phyloP scores from a whole-genome alignment of 2,797 vertebrate genomes.

The Peromyscus nudipes region DNA sequence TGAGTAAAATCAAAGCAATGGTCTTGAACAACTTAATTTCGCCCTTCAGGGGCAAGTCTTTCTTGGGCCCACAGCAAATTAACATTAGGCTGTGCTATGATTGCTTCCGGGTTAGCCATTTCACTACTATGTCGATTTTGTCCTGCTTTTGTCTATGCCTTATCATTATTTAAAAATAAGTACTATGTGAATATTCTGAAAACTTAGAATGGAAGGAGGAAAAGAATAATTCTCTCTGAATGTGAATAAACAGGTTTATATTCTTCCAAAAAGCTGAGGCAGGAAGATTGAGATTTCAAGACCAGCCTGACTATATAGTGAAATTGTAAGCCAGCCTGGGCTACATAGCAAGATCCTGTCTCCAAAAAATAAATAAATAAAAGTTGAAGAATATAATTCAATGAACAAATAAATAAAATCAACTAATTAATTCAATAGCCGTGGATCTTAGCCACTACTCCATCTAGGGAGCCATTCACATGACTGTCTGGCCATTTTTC shows the following conservation, averaged over 20 bases:
- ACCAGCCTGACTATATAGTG: neutral
- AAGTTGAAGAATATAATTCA: neutral
- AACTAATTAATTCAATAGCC: neutral
- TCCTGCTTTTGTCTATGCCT: neutral
- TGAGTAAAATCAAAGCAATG: slow-evolving; percentile 88
- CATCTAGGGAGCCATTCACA: neutral
- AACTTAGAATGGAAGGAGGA: slow-evolving; percentile 1
- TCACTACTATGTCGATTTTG: slow-evolving; percentile 62
- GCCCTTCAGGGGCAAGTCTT: slow-evolving; percentile 85
- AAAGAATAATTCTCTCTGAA: neutral
- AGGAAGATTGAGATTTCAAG: neutral
- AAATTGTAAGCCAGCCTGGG: neutral
- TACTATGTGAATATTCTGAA: neutral
- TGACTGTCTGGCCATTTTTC: neutral
- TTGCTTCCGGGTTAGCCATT: slow-evolving; percentile 83
- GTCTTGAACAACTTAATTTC: slow-evolving; percentile 87
- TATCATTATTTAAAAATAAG: slow-evolving; percentile 68
- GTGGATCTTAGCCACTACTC: neutral
- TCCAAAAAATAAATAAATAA: neutral
- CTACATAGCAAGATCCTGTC: neutral
- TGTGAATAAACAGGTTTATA: neutral
- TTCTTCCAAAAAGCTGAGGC: neutral
- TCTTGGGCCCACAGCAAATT: slow-evolving; percentile 77
- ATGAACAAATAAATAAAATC: neutral
- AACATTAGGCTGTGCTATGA: slow-evolving; percentile 60